phyloP scores from a whole-genome alignment of 2,888 invertebrate species.

The Philopedon plagiatum region DNA sequence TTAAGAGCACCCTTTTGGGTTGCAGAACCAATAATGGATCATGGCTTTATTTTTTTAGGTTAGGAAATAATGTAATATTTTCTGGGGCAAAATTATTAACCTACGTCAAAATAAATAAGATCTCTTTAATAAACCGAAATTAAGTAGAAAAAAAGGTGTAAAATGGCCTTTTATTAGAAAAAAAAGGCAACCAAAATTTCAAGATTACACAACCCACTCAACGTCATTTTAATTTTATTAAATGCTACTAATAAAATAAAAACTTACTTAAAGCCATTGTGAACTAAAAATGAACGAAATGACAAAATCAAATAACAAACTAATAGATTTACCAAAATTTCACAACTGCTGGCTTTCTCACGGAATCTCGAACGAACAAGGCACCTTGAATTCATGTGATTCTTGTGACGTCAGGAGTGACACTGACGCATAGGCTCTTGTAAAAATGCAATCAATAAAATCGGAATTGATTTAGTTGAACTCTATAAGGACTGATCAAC shows the following conservation, averaged over 20 bases:
- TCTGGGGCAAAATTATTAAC: no score
- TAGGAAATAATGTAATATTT: no score
- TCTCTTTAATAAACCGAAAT: no score
- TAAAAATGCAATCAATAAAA: neutral
- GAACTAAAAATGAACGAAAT: constrained; percentile 32
- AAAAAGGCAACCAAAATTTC: neutral
- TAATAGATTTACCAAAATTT: constrained; percentile 6
- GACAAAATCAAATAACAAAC: neutral
- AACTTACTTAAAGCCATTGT: constrained; percentile 41
- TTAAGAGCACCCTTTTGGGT: no score
- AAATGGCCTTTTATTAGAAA: no score
- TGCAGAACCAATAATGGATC: no score
- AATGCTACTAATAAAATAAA: constrained; percentile 18
- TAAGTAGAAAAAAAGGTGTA: no score
- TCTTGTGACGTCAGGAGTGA: neutral
- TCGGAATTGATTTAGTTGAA: neutral
- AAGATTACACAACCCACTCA: constrained; percentile 22
- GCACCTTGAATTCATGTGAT: constrained; percentile 6
- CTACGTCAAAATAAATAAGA: no score
- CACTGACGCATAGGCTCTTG: neutral
- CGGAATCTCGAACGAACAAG: neutral
- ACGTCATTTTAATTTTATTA: constrained; percentile 28
- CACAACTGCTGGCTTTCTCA: neutral
- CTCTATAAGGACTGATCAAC: neutral
- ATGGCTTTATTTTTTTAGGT: no score